Base-by-base conservation (phyloP, 2,888 invertebrate genomes). In the Parasteatoda lunata region DNA sequence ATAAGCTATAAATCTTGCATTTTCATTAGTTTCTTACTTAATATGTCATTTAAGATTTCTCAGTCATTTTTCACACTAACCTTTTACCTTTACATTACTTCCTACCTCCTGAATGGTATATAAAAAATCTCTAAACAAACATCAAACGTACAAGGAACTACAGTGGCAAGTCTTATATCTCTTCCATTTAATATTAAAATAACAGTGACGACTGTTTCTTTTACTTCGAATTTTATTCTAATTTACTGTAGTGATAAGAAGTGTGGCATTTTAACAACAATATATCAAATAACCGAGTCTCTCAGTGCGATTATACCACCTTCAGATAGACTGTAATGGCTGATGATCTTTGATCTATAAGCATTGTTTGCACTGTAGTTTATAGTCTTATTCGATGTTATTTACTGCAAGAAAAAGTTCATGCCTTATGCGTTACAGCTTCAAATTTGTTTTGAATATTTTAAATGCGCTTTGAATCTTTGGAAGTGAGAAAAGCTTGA, bases 171-270 rank as follows among this genome's bases (percentile, higher is more conserved):
- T 30, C 30, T 30, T 30, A 30, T 30, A 11, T 47, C 66, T 77
- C 8, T 48, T n/a, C 9, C 69, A 52, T 54, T 69, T 69, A 15
- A 83, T 83, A 77, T 77, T 65, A 77, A 83, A 83, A 83, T 79
- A 79, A 79, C 73, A 66, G 78, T 84, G 84, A 79, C 79, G 84
- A 84, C 79, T 84, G 45, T 68, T 70, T 84, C 69, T 30, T 30
- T 3, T 59, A 79, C 52, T 79, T 75, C 52, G 30, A 30, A 30
- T 70, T 75, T 69, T 75, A 64, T 54, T 45, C 64, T 69, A 79
- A 84, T 79, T 84, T 84, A 84, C 75, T 6, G 75, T 69, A 69
- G n/a, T 75, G 84, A 84, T 84, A 84, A 84, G 69, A 75, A 84
- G 72, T 64, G 84, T 70, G 69, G 77, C 59, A 71, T 84, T 77